A percentile compares a stretch with the other conserved stretches of the same genome.
phyloP scores from a whole-genome alignment of 37 sponge, comb jelly and placozoan genomes.

The Cladorhizidae sp. region DNA sequence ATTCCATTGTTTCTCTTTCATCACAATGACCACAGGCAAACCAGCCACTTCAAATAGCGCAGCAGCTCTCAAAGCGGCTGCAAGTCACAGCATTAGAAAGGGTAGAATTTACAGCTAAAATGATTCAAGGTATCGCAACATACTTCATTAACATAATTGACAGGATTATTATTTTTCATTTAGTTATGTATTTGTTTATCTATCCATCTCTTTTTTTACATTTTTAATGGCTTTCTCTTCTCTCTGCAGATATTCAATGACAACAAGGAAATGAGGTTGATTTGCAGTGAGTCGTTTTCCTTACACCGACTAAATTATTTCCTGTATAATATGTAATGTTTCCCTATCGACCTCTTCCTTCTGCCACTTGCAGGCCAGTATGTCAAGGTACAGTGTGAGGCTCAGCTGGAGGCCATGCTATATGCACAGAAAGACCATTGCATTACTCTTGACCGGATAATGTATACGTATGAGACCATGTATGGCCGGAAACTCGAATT shows the following conservation, averaged over 20 bases:
- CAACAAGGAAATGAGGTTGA: neutral
- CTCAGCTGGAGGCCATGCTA: slow-evolving; percentile 34
- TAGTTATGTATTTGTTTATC: no score
- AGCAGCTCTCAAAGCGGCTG: no score
- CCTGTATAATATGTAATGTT: neutral
- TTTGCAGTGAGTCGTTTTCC: neutral
- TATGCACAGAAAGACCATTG: slow-evolving; percentile 10
- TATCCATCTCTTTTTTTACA: neutral
- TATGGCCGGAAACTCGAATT: slow-evolving; percentile 30
- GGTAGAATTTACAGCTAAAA: no score
- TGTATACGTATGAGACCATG: slow-evolving; percentile 37
- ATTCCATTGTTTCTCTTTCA: no score
- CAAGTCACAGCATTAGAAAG: no score
- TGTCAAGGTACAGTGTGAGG: slow-evolving; percentile 27
- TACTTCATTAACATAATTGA: no score
- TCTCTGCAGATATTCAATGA: neutral
- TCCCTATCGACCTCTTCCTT: no score
- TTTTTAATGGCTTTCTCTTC: neutral
- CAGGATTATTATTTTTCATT: no score
- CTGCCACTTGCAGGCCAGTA: neutral
- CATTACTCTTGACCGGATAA: slow-evolving; percentile 38
- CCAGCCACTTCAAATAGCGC: no score
- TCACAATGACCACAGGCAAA: no score
- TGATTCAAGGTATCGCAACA: no score
- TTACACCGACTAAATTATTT: no score